These are phyloP conservation scores for Madoqua kirkii DNA, from an alignment of 2,113 vertebrate genomes.

Conservation along the genomic window DNA sequence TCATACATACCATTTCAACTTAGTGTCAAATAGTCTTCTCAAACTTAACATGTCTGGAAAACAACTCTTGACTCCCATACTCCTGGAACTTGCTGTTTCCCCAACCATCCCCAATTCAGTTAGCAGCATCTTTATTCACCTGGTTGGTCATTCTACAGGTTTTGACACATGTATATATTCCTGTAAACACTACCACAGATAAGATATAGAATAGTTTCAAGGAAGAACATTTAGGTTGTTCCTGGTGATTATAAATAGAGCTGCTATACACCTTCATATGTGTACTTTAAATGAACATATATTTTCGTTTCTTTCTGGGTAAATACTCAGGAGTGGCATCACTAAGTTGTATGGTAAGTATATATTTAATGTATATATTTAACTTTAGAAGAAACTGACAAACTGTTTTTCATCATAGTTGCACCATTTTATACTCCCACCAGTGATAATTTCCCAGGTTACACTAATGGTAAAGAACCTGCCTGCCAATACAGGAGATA, in stretches of 20 bases:
- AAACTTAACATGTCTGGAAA: not conserved
- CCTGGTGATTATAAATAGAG: not conserved
- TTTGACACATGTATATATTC: not conserved
- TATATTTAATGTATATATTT: not conserved
- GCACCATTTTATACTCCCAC: not conserved
- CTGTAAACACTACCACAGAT: not conserved
- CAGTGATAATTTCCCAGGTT: not conserved
- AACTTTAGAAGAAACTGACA: not conserved
- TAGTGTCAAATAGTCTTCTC: not conserved
- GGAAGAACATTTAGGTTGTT: not conserved
- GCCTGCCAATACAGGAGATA: not conserved
- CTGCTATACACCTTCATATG: not conserved
- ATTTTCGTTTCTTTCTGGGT: not conserved
- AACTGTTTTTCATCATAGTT: not conserved
- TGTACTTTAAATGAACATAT: not conserved
- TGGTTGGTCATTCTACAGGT: not conserved
- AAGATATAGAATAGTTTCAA: not conserved
- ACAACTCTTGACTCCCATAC: not conserved
- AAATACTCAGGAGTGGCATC: not conserved
- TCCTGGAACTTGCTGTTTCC: not conserved
- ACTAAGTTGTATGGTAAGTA: not conserved
- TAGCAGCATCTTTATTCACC: not conserved
- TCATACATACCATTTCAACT: not conserved
- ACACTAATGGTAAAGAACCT: not conserved
- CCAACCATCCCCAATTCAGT: not conserved